phyloP scores from a whole-genome alignment of 2,113 vertebrate species.

The Rhadina sibilatrix region DNA sequence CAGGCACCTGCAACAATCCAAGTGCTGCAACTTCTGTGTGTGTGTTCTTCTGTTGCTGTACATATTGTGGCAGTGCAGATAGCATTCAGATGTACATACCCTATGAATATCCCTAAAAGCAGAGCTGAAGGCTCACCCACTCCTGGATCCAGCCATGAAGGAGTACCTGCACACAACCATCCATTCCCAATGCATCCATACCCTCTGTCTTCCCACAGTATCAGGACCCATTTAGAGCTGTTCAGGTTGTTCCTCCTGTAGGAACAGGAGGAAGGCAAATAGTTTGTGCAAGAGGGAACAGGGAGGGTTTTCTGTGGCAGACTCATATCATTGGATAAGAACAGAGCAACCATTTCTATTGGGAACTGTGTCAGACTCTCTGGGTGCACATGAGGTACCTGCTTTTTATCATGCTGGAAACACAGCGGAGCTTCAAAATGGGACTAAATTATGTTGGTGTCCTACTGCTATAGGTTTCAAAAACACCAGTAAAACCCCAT shows the following conservation, averaged over 20 bases:
- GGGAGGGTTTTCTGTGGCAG: background rate
- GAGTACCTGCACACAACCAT: background rate
- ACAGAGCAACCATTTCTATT: background rate
- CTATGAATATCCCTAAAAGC: background rate
- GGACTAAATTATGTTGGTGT: background rate
- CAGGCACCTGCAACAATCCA: background rate
- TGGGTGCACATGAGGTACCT: background rate
- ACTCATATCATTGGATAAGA: fast-evolving
- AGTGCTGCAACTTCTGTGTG: fast-evolving
- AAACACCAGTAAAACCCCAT: background rate
- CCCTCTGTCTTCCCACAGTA: background rate
- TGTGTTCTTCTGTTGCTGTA: background rate
- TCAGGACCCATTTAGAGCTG: background rate
- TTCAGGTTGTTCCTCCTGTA: background rate
- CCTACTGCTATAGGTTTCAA: background rate
- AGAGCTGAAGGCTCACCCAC: background rate
- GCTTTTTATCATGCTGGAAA: background rate
- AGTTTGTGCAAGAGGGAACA: background rate
- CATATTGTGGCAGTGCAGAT: background rate
- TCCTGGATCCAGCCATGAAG: background rate
- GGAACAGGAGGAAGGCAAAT: background rate
- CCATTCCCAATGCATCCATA: background rate
- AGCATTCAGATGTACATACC: background rate
- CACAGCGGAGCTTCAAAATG: background rate
- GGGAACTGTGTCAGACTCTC: background rate